Evolutionary conservation across 2,888 invertebrate genomes (phyloP).

Genomic region (Tanypteryx hageni): DNA sequence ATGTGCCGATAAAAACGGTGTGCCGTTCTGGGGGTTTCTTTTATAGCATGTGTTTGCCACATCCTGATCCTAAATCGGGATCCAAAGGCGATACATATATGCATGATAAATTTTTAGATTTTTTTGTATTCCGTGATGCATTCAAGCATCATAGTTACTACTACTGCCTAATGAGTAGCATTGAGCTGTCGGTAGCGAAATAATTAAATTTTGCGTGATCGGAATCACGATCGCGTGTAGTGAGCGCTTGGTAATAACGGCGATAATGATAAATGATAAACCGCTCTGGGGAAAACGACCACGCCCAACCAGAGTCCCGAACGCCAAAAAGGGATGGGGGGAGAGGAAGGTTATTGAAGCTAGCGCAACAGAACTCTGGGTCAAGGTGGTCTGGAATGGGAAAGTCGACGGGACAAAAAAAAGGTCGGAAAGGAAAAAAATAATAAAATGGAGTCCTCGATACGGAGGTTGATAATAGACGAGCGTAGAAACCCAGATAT

Average conservation of each 20-base stretch:
- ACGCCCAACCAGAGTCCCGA: slow-evolving; percentile 7
- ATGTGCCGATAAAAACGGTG: too few species aligned
- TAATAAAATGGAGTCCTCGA: not conserved
- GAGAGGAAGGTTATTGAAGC: not conserved
- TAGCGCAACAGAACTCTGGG: slow-evolving; percentile 19
- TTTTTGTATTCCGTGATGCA: too few species aligned
- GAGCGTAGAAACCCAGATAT: not conserved
- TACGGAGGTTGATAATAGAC: not conserved
- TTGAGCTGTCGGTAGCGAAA: not conserved
- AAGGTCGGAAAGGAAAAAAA: not conserved
- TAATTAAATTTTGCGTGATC: slow-evolving; percentile 19
- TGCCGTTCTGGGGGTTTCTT: too few species aligned
- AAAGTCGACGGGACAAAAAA: not conserved
- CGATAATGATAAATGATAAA: slow-evolving; percentile 19
- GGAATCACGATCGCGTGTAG: slow-evolving; percentile 3
- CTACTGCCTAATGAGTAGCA: not conserved
- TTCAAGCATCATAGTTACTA: too few species aligned
- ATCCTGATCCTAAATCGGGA: too few species aligned
- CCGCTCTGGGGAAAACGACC: not conserved
- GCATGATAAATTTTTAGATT: too few species aligned
- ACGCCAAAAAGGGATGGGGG: not conserved
- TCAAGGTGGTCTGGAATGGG: not conserved
- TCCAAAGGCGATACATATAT: too few species aligned
- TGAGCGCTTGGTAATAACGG: not conserved
- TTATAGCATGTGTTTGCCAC: too few species aligned